These are phyloP conservation scores for Holcopasites calliopsidis DNA, from an alignment of 1,140 invertebrate genomes.

Conservation along the genomic window DNA sequence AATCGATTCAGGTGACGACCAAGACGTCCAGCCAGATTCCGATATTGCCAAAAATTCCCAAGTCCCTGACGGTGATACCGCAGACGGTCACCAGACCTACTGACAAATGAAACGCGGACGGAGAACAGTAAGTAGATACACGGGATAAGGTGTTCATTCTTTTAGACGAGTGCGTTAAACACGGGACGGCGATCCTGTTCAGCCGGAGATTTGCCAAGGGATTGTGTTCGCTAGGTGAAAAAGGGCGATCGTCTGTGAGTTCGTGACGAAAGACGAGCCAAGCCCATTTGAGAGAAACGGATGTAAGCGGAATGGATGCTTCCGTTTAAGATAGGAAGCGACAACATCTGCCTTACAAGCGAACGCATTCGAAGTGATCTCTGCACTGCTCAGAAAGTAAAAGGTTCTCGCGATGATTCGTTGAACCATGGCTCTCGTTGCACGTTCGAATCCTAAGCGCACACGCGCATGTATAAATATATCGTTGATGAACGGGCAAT, in stretches of 20 bases:
- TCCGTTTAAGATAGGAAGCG: neutral
- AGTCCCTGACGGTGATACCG: slow-evolving; percentile 87
- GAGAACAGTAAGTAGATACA: slow-evolving; percentile 23
- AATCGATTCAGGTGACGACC: slow-evolving; percentile 78
- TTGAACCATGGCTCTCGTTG: neutral
- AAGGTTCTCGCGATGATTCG: neutral
- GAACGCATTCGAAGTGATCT: neutral
- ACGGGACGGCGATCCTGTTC: neutral
- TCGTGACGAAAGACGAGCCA: neutral
- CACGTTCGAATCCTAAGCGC: too few species aligned
- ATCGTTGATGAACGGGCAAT: neutral
- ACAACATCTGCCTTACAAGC: neutral
- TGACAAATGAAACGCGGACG: slow-evolving; percentile 70
- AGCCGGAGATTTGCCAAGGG: too few species aligned
- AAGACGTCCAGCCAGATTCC: slow-evolving; percentile 73
- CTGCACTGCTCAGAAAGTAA: neutral
- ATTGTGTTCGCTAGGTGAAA: neutral
- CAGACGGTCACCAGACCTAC: slow-evolving; percentile 80
- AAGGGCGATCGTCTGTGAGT: too few species aligned
- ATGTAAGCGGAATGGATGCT: too few species aligned
- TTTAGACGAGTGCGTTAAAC: neutral
- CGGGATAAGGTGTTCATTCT: slow-evolving; percentile 15
- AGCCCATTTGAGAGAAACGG: too few species aligned
- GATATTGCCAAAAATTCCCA: slow-evolving; percentile 86
- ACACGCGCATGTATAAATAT: neutral